Evolutionary conservation across 1,140 invertebrate genomes (phyloP).

Genomic region (Drosophila sulfurigaster): DNA sequence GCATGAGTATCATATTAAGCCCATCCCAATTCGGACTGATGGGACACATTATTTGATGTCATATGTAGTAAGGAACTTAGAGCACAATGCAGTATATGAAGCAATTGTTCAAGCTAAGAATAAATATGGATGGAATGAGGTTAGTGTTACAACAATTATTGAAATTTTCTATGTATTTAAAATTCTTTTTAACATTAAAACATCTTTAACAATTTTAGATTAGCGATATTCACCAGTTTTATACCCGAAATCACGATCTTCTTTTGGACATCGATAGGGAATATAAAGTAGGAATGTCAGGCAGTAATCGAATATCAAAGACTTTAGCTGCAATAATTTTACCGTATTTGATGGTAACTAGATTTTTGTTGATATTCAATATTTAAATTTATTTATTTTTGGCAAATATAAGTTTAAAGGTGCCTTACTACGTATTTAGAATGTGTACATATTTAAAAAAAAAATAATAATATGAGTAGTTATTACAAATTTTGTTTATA

Average conservation of each 20-base stretch:
- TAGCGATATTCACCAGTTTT: constrained; percentile 85
- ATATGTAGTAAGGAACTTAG: constrained; percentile 86
- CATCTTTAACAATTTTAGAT: constrained; percentile 57
- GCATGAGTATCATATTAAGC: constrained; percentile 85
- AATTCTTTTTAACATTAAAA: neutral
- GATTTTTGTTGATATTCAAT: constrained; percentile 39
- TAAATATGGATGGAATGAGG: constrained; percentile 88
- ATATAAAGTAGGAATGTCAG: constrained; percentile 83
- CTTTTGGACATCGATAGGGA: constrained; percentile 83
- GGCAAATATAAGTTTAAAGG: constrained; percentile 70
- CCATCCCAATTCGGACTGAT: constrained; percentile 73
- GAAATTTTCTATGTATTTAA: neutral
- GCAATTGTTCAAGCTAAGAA: constrained; percentile 89
- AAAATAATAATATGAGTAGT: constrained; percentile 27
- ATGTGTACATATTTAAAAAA: constrained; percentile 38
- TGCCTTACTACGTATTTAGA: constrained; percentile 79
- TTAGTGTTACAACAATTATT: constrained; percentile 57
- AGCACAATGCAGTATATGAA: constrained; percentile 88
- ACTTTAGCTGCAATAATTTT: constrained; percentile 43
- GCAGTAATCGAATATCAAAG: constrained; percentile 47
- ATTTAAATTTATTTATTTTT: constrained; percentile 59
- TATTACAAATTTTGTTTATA: constrained; percentile 41
- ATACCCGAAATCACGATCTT: constrained; percentile 81
- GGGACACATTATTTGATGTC: constrained; percentile 84
- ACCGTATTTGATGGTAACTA: constrained; percentile 40